Conservation (phyloP, 1,140 invertebrate genomes). For the Neuroterus valhalla region DNA sequence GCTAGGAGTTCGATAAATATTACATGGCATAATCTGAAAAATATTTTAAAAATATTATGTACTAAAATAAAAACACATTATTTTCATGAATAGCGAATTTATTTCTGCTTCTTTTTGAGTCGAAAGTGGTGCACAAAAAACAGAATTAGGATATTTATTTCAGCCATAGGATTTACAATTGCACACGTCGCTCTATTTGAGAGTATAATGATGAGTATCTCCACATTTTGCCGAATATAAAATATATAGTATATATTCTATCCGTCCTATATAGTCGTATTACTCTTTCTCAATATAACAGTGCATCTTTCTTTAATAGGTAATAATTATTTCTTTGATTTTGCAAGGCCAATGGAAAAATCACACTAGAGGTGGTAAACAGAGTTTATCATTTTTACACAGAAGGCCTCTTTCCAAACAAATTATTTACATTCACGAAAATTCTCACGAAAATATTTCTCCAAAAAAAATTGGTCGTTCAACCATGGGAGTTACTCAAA, state of each 20-base stretch:
- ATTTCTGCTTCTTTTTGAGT: conserved; percentile 58
- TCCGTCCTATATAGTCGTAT: conserved; percentile 63
- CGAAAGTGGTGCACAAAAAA: conserved; percentile 64
- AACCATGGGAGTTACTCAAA: background rate
- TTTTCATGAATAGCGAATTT: conserved; percentile 53
- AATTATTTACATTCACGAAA: conserved; percentile 20
- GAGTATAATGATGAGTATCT: conserved; percentile 59
- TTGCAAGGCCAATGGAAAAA: conserved; percentile 73
- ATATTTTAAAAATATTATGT: background rate
- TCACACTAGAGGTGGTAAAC: conserved; percentile 71
- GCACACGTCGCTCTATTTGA: conserved; percentile 54
- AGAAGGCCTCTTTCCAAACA: conserved; percentile 20
- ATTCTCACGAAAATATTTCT: conserved; percentile 8
- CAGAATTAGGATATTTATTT: conserved; percentile 62
- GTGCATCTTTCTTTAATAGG: conserved; percentile 61
- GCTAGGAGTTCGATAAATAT: too few relatives aligned
- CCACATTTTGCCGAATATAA: conserved; percentile 68
- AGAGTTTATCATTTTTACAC: conserved; percentile 50
- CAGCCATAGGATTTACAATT: conserved; percentile 41
- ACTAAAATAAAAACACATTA: background rate
- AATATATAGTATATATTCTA: conserved; percentile 68
- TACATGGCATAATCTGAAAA: too few relatives aligned
- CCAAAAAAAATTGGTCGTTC: background rate
- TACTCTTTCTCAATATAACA: conserved; percentile 60
- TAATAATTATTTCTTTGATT: conserved; percentile 69